Conservation (phyloP, 1,140 invertebrate genomes). For the Drosophila eugracilis region DNA sequence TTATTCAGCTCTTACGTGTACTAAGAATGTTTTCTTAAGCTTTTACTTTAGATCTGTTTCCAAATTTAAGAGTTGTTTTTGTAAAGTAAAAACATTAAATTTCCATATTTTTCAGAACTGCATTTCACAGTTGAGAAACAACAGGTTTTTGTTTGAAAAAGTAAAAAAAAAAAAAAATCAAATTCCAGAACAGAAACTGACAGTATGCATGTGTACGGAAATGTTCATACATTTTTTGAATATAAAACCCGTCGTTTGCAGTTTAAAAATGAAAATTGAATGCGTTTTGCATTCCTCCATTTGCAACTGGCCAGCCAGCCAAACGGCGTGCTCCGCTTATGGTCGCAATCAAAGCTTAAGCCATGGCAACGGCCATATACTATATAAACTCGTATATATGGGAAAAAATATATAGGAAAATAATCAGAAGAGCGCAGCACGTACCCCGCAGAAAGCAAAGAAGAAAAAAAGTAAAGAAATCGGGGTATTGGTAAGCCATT, state of each 20-base stretch:
- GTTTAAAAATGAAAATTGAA: slow-evolving; percentile 62
- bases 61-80: too few relatives aligned
- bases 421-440: slow-evolving; percentile 56
- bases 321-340: slow-evolving; percentile 29
- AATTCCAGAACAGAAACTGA: neutral
- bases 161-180: too few relatives aligned
- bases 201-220: neutral
- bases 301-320: slow-evolving; percentile 13
- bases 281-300: slow-evolving; percentile 30
- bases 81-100: too few relatives aligned
- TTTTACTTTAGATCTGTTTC: too few relatives aligned
- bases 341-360: slow-evolving; percentile 52
- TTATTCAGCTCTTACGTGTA: too few relatives aligned
- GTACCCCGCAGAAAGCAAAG: too few relatives aligned
- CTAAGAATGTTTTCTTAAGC: too few relatives aligned
- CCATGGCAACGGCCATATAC: slow-evolving; percentile 22
- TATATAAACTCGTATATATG: neutral
- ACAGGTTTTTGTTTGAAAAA: too few relatives aligned
- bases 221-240: slow-evolving; percentile 13
- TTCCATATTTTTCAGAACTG: too few relatives aligned
- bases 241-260: slow-evolving; percentile 59
- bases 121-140: too few relatives aligned
- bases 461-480: neutral
- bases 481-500: slow-evolving; percentile 44
- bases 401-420: slow-evolving; percentile 36